A percentile compares a stretch with the other conserved stretches of the same genome.
Conservation (phyloP, 2,113 vertebrate species). For the Calcarius ornatus region DNA sequence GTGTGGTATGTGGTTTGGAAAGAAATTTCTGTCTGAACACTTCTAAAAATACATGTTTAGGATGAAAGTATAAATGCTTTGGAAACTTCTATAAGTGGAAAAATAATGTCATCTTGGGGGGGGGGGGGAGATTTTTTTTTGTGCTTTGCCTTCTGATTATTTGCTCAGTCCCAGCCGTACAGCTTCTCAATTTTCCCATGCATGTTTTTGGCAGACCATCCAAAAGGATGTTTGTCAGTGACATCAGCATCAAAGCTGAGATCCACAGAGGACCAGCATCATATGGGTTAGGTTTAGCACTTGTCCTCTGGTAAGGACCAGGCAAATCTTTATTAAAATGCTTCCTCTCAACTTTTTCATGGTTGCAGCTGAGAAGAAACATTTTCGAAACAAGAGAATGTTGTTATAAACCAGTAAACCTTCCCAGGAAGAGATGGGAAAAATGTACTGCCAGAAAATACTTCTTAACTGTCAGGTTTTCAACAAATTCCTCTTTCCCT, state of each 20-base stretch:
- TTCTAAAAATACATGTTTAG: neutral
- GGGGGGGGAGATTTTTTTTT: neutral
- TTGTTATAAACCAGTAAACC: neutral
- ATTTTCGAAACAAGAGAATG: neutral
- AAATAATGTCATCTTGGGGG: accelerated
- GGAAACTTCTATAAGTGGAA: neutral
- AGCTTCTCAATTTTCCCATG: neutral
- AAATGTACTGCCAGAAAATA: neutral
- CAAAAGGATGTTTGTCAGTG: neutral
- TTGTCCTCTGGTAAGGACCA: neutral
- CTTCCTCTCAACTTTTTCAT: neutral
- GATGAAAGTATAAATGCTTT: neutral
- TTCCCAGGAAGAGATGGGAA: neutral
- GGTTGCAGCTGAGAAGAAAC: neutral
- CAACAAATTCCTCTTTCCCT: neutral
- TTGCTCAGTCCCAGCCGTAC: neutral
- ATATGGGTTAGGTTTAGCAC: neutral
- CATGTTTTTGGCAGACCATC: neutral
- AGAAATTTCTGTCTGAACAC: neutral
- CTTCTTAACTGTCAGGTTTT: neutral
- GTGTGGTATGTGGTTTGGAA: neutral
- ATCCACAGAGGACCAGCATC: neutral
- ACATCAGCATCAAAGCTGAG: neutral
- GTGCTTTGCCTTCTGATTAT: neutral
- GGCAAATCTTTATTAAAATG: neutral